Evolutionary conservation across 2,113 vertebrate species (phyloP).

Genomic region (Oncorhynchus clarkii): DNA sequence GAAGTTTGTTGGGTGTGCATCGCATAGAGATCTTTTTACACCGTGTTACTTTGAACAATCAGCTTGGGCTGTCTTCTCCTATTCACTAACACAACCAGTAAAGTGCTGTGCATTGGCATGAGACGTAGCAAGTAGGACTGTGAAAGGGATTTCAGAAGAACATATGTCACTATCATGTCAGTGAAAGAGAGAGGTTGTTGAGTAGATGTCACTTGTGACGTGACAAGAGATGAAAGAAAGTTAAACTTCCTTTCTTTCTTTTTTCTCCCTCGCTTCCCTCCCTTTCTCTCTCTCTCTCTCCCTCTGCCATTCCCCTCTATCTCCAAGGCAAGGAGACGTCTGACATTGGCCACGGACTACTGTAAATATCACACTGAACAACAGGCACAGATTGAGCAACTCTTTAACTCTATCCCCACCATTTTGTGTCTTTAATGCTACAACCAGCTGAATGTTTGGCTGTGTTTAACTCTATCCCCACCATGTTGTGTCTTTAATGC

Average conservation of each 20-base stretch:
- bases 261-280: background rate
- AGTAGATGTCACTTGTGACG: slow-evolving; percentile 36
- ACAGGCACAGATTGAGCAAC: background rate
- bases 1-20: too few relatives aligned
- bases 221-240: slow-evolving; percentile 37
- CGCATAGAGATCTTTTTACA: too few relatives aligned
- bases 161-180: slow-evolving; percentile 7
- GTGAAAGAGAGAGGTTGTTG: background rate
- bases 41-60: too few relatives aligned
- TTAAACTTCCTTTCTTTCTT: background rate
- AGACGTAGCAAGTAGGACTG: background rate
- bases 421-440: too few relatives aligned
- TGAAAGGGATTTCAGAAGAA: slow-evolving; percentile 6
- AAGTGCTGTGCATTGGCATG: background rate
- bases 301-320: slow-evolving; percentile 13
- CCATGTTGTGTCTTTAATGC: too few relatives aligned
- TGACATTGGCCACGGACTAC: slow-evolving; percentile 23
- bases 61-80: too few relatives aligned
- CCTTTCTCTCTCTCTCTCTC: slow-evolving; percentile 17
- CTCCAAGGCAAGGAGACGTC: slow-evolving; percentile 28
- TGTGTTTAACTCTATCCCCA: too few relatives aligned
- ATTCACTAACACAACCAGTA: too few relatives aligned
- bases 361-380: slow-evolving; percentile 30
- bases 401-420: background rate
- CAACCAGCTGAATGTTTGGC: too few relatives aligned